Conservation (phyloP, 2,113 vertebrate genomes). For the Machaerirhynchus nigripectus region DNA sequence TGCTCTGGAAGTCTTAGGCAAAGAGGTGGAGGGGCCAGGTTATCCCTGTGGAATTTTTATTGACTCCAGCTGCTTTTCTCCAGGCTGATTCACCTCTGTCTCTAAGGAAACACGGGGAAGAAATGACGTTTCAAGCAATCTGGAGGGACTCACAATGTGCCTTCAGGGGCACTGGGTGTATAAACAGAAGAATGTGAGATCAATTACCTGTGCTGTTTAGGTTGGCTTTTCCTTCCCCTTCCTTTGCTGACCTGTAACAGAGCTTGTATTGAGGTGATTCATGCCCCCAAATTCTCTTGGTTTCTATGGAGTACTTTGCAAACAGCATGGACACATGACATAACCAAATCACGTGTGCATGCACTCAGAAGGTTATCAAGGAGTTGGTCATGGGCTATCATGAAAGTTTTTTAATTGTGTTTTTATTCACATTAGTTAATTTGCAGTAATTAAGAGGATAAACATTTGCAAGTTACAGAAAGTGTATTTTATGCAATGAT, state of each 20-base stretch:
- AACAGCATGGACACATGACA: not conserved
- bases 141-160: not conserved
- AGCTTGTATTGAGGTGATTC: not conserved
- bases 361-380: not conserved
- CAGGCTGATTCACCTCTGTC: constrained; percentile 23
- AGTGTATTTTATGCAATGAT: not conserved
- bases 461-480: not conserved
- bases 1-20: not conserved
- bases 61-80: constrained; percentile 37
- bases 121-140: not conserved
- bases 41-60: constrained; percentile 51
- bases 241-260: constrained; percentile 28
- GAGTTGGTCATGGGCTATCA: not conserved
- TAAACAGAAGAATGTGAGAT: constrained; percentile 34
- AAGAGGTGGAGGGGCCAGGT: constrained; percentile 20
- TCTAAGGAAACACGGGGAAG: not conserved
- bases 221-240: not conserved
- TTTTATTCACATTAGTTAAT: not conserved
- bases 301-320: constrained; percentile 37
- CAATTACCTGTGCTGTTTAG: constrained; percentile 13
- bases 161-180: not conserved
- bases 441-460: not conserved
- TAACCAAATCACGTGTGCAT: not conserved
- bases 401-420: not conserved
- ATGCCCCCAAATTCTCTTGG: not conserved